Evolutionary conservation across 2,797 vertebrate genomes (phyloP), one percentile per base, ranked within the genome.

Genomic region (Sciaenops ocellatus): DNA sequence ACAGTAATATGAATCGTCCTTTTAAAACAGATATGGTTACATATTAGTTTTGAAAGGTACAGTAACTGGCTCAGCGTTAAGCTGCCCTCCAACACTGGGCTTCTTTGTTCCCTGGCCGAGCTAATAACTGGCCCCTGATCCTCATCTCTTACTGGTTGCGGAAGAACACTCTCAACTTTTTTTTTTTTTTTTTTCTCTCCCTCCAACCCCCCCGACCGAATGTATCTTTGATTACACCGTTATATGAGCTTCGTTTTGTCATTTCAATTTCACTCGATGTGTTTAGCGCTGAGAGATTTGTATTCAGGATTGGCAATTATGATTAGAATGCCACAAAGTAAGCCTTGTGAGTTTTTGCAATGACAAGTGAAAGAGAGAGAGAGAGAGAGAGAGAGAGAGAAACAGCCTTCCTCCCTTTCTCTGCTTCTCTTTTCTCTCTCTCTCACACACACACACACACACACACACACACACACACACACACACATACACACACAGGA

Each of bases 1-100:
- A 96, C 96, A 97, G 97, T 97, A 97, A 98, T 97, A 96, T 97
- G 97, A 98, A 98, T 98, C 96, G 95, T 95, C 97, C 97, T 98
- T 99, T 98, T 97, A 97, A 98, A 98, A 97, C 97, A 98, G 98
- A 98, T 98, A 98, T 96, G 96, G 97, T 98, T 98, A 97, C 98
- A 97, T 97, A 97, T 97, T 97, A 95, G 96, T 97, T 98, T 97
- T 97, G 97, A 97, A 97, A 97, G 97, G 97, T 98, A 97, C 96
- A 95, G 97, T 97, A 97, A 97, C 86, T 91, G 96, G 94, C 86
- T 94, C 94, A 91, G 95, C 91, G 94, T 96, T 91, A 95, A 86
- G 90, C 96, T 93, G 94, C 94, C 77, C 93, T 88, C 91, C 90
- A 96, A 98, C 97, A 97, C 96, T 96, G 95, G 89, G 55, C 88